Conservation (phyloP, 2,113 vertebrate genomes). For the Burhinus bistriatus region DNA sequence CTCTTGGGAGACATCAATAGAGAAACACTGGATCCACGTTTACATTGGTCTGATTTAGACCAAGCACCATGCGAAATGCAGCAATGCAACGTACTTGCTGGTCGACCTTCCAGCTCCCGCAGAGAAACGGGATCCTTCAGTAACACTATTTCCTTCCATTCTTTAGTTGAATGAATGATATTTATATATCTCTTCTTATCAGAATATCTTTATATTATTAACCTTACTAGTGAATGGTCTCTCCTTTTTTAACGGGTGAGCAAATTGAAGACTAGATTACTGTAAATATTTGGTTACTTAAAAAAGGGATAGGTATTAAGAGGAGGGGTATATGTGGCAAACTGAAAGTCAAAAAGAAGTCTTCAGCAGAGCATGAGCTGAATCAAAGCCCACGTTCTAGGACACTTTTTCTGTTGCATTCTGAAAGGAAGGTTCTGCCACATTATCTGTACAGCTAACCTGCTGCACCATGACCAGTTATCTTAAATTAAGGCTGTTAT, state of each 20-base stretch:
- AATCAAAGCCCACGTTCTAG: neutral
- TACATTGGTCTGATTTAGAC: neutral
- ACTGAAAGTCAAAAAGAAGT: neutral
- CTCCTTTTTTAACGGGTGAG: neutral
- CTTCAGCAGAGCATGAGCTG: neutral
- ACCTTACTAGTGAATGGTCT: neutral
- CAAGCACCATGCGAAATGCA: neutral
- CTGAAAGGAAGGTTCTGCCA: neutral
- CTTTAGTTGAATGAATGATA: neutral
- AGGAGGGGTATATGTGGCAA: neutral
- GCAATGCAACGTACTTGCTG: neutral
- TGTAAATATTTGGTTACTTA: neutral
- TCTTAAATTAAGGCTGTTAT: neutral
- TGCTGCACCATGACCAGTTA: neutral
- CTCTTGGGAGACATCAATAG: neutral
- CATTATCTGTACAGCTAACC: neutral
- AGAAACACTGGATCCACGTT: neutral
- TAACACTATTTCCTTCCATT: neutral
- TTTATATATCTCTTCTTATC: neutral
- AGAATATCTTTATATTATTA: neutral
- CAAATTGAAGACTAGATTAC: neutral
- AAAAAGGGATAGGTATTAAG: neutral
- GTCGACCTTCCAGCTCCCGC: neutral
- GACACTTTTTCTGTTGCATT: neutral
- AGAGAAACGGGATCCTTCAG: neutral